These are phyloP conservation scores for Pterocles gutturalis DNA, from an alignment of 2,113 vertebrate species.

Conservation along the genomic window DNA sequence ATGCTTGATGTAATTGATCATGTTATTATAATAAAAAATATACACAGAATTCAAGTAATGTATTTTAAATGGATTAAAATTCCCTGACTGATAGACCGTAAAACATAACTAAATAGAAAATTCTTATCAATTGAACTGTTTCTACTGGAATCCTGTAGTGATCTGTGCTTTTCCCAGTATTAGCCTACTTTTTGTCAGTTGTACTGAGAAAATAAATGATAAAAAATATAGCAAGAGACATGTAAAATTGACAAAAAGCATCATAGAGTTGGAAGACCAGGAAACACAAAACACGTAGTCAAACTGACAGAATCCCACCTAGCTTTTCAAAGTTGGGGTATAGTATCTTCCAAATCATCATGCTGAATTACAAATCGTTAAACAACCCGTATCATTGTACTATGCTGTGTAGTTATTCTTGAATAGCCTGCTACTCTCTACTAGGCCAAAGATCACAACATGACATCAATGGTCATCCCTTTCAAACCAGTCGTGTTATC, in stretches of 20 bases:
- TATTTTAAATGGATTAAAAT: background rate
- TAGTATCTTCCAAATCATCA: background rate
- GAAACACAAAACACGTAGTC: background rate
- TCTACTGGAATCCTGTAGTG: background rate
- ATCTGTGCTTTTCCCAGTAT: background rate
- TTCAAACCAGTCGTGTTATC: background rate
- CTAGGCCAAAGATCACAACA: background rate
- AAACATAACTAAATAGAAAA: background rate
- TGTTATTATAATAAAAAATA: background rate
- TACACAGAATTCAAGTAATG: background rate
- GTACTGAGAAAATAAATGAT: background rate
- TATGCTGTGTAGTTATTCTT: background rate
- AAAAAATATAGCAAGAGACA: background rate
- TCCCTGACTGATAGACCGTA: background rate
- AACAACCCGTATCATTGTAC: background rate
- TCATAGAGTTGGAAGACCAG: background rate
- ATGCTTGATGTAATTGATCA: background rate
- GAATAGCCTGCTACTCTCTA: background rate
- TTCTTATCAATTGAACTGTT: background rate
- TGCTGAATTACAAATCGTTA: background rate
- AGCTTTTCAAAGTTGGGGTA: background rate
- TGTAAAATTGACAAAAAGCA: background rate
- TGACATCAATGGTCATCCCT: background rate
- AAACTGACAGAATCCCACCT: background rate
- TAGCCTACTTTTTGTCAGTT: background rate